phyloP scores from a whole-genome alignment of 2,888 invertebrate genomes.

The Dugesia japonica region DNA sequence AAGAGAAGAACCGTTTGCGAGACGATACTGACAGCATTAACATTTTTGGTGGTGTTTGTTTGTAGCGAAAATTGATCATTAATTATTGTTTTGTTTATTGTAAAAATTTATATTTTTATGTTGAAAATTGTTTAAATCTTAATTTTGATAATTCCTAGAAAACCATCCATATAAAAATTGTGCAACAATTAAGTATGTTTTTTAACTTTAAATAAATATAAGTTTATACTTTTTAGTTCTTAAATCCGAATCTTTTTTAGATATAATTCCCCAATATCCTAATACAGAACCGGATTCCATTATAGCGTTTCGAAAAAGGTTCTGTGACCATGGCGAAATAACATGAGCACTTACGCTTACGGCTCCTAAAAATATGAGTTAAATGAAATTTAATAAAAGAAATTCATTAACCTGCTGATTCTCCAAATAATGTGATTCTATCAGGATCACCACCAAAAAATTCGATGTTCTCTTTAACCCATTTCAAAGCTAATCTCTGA shows the following conservation, averaged over 20 bases:
- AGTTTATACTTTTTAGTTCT: background rate
- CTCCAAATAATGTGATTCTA: constrained; percentile 41
- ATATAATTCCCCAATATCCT: constrained; percentile 37
- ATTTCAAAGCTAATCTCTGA: constrained; percentile 75
- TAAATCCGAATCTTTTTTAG: constrained; percentile 33
- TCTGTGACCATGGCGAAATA: constrained; percentile 38
- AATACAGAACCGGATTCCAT: constrained; percentile 39
- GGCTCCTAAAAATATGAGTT: constrained; percentile 24
- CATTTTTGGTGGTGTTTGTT: too few species aligned
- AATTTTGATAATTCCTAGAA: too few species aligned
- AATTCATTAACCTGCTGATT: constrained; percentile 40
- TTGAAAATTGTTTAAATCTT: too few species aligned
- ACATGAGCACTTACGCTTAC: constrained; percentile 39
- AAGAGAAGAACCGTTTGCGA: too few species aligned
- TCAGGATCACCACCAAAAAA: constrained; percentile 40
- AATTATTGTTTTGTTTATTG: too few species aligned
- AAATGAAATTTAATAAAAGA: background rate
- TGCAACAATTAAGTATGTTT: too few species aligned
- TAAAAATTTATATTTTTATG: too few species aligned
- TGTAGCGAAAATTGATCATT: too few species aligned
- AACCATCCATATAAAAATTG: too few species aligned
- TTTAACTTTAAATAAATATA: too few species aligned
- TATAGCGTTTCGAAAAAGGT: constrained; percentile 39
- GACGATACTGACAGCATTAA: too few species aligned
- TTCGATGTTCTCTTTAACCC: constrained; percentile 73